Evolutionary conservation across 2,888 invertebrate species (phyloP), one percentile per base, ranked within the genome.

Genomic region (Scaptomyza reducta): DNA sequence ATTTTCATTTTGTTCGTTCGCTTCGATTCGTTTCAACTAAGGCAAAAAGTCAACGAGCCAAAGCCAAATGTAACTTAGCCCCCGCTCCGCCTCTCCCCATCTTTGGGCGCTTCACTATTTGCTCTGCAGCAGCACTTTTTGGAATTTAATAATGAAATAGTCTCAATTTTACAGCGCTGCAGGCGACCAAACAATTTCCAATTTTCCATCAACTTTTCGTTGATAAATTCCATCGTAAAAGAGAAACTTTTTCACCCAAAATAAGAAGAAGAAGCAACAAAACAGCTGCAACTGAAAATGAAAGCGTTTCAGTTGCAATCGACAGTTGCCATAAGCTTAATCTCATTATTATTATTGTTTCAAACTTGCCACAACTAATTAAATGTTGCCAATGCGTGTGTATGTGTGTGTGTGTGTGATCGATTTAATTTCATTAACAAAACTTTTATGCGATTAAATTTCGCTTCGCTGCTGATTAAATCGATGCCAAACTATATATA

Each of bases 71-170:
- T 71, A 73, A 70, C 40, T 46, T 59, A 53, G 40, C 25, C 31
- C 31, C 10, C 31, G 10, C 31, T 31, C 27, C 27, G 10, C 31
- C 10, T 2, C 31, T 10, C 10, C 10, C 3, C 31, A 6, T 6
- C 27, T 29, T n/a, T n/a, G n/a, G n/a, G n/a, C n/a, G 25, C 31
- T 11, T 33, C 29, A 14, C 10, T 10, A 27, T 11, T 2, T 42
- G 16, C 22, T 11, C 29, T 25, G 18, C 13, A 13, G 22, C 27
- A 72, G 86, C 70, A 60, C 74, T 64, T 86, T 86, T 82, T 63
- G 88, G 82, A 83, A 83, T 83, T 88, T 88, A 83, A 86, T 83
- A 83, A 83, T 86, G 83, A 88, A 83, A 83, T 83, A 88, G 88
- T 83, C 88, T 61, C 75, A 72, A 63, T 72, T 72, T 74, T 60